Evolutionary conservation across 2,113 vertebrate species (phyloP).

Genomic region (Emydura subglobosa): DNA sequence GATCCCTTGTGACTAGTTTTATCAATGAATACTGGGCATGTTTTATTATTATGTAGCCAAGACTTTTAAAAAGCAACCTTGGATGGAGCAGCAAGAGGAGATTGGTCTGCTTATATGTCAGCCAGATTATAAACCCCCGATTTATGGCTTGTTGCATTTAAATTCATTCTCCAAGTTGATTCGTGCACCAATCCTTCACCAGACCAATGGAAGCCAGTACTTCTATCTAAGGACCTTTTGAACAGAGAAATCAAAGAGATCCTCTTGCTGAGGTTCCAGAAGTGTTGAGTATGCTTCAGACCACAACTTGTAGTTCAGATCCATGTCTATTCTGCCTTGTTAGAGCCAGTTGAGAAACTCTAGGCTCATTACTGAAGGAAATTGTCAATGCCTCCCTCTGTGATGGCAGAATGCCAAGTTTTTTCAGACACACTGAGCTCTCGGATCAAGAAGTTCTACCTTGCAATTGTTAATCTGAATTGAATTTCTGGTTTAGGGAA

Average conservation of each 20-base stretch:
- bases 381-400: not conserved
- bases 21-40: not conserved
- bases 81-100: not conserved
- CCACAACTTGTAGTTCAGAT: accelerated
- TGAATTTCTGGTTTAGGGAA: not conserved
- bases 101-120: not conserved
- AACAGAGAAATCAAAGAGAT: not conserved
- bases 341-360: not conserved
- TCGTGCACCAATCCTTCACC: not conserved
- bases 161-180: accelerated
- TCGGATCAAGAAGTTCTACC: not conserved
- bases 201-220: too few species aligned
- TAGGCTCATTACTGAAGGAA: too few species aligned
- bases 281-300: not conserved
- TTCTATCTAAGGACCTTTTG: too few species aligned
- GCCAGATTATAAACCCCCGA: not conserved
- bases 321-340: not conserved
- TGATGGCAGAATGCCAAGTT: not conserved
- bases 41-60: not conserved
- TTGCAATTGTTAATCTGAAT: not conserved
- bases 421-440: too few species aligned
- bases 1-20: not conserved
- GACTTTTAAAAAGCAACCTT: not conserved
- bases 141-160: not conserved
- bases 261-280: not conserved